phyloP scores from a whole-genome alignment of 2,113 vertebrate genomes.

The Sprattus sprattus region DNA sequence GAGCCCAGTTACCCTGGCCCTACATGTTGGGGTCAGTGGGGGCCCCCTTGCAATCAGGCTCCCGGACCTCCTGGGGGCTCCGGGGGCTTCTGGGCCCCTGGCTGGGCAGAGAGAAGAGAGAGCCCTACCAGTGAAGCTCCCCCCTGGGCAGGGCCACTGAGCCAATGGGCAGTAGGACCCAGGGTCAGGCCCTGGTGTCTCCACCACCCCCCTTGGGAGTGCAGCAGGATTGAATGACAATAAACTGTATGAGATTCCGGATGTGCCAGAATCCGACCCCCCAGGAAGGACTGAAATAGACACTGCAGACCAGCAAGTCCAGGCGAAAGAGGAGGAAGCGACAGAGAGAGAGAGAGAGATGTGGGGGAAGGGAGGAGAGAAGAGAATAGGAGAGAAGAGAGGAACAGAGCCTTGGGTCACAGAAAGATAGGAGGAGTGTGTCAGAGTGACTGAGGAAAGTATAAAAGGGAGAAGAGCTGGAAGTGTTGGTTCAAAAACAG shows the following conservation, averaged over 20 bases:
- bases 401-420: background rate
- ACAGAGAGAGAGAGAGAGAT: conserved; percentile 25
- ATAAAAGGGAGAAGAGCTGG: background rate
- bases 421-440: background rate
- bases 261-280: conserved; percentile 77
- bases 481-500: background rate
- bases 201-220: conserved; percentile 54
- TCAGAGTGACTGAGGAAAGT: conserved; percentile 12
- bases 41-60: background rate
- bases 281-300: conserved; percentile 83
- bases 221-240: conserved; percentile 72
- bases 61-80: background rate
- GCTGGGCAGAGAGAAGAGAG: too few relatives aligned
- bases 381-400: conserved; percentile 3
- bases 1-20: conserved; percentile 1
- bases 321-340: conserved; percentile 50
- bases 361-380: conserved; percentile 24
- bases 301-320: conserved; percentile 69
- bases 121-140: background rate
- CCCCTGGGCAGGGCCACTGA: background rate
- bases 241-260: conserved; percentile 80
- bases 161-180: conserved; percentile 63
- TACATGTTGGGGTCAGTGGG: background rate
- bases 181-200: conserved; percentile 58
- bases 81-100: background rate